A percentile compares a stretch with the other conserved stretches of the same genome.
Evolutionary conservation across 2,113 vertebrate species (phyloP).

Genomic region (Mobula hypostoma): DNA sequence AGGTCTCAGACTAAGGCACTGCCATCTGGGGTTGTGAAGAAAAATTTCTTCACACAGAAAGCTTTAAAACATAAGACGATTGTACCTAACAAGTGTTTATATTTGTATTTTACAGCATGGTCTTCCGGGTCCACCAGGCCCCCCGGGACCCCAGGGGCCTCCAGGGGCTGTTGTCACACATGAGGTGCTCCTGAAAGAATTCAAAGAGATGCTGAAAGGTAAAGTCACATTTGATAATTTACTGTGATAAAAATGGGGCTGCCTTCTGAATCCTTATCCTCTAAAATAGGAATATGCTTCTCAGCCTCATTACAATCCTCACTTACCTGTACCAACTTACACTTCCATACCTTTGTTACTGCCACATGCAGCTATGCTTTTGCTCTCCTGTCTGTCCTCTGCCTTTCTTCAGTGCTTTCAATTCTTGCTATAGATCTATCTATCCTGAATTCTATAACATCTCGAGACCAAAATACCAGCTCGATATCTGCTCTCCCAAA

Average conservation of each 20-base stretch:
- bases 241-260: background rate
- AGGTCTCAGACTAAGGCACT: no score
- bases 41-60: no score
- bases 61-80: no score
- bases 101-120: constrained; percentile 34
- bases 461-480: background rate
- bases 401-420: background rate
- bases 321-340: background rate
- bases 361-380: background rate
- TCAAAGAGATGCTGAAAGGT: constrained; percentile 53
- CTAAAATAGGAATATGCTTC: background rate
- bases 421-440: background rate
- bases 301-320: background rate
- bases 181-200: constrained; percentile 47
- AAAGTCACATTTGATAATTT: constrained; percentile 24
- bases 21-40: no score
- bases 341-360: background rate
- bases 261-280: background rate
- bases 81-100: background rate
- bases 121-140: constrained; percentile 33
- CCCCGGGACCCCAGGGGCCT: constrained; percentile 40
- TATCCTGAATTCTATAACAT: background rate
- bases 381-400: background rate
- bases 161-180: background rate
- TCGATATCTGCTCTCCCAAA: background rate